Evolutionary conservation across 2,888 invertebrate genomes (phyloP), one percentile per base, ranked within the genome.

Genomic region (Petrolisthes manimaculis): DNA sequence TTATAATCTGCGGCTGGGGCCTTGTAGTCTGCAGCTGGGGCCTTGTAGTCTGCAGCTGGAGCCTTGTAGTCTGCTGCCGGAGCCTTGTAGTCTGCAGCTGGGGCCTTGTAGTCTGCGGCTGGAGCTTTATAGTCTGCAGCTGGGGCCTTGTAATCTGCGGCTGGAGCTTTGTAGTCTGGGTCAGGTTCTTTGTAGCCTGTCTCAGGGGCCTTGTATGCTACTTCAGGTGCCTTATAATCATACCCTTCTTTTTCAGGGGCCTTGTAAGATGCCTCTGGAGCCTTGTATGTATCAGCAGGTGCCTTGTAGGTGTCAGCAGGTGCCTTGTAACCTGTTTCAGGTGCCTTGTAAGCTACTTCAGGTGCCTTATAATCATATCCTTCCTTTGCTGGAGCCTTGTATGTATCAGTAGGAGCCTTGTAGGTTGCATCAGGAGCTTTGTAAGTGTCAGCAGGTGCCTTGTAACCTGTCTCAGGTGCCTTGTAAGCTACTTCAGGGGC

Each of bases 1-100:
- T 80, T 75, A 74, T 86, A 89, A 0, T 55, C 82, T 12, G 71
- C 14, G 9, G 21, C 80, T 0, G 89, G 89, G 0, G 86, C 86
- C 21, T 83, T 86, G 54, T 89, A 89, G n/a, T 83, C 89, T 9
- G 54, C 51, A 69, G 56, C 87, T 5, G 89, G 89, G 5, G 86
- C 89, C 51, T 89, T 86, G 75, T 89, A 86, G 0, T 37, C 89
- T 6, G 86, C 37, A 6, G 83, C 80, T 1, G 89, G 89, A 2
- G 83, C 86, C 56, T 86, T 83, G 75, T 89, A 86, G 3, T n/a
- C 86, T 69, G 85, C 54, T 37, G 69, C 82, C 0, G 89, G 89
- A 14, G 89, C 89, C 18, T 89, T 80, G 69, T 89, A 89, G 0
- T 12, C 9, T 37, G 18, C 2, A 18, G 18, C 21, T 3, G 77